Base-by-base conservation (phyloP, 2,797 vertebrate species). In the Eremophila alpestris region DNA sequence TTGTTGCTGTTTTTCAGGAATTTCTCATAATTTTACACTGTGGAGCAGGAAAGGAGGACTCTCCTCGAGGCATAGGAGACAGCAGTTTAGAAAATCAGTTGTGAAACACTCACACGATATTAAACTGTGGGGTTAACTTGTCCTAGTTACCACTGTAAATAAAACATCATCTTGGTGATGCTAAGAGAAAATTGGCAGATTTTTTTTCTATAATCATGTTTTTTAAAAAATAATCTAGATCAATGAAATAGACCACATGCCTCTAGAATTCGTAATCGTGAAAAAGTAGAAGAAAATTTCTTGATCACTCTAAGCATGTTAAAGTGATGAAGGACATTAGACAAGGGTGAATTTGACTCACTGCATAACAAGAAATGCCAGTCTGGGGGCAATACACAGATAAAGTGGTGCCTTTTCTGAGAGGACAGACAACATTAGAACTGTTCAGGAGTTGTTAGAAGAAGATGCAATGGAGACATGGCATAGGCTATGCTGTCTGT, bases 21-120 rank as follows among this genome's bases (percentile, higher is more conserved):
- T 76, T 89, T 64, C 23, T 38, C 8, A 7, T 68, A 6, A 75
- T 65, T 64, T 36, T 58, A n/a, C 19, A 7, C 16, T 46, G 19
- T 17, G 7, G 13, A 77, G 16, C 20, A 48, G 43, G 15, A 76
- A 12, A 54, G 22, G 16, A 84, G 40, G 59, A 19, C 29, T 73
- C 29, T 73, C 3, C 19, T 82, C 12, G 34, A 38, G 10, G 58
- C n/a, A 3, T 27, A 34, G 40, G 48, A 49, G 15, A 48, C 14
- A 58, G 26, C 29, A 48, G 4, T 67, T 89, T 38, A 67, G 65
- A 74, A 83, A 84, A 74, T 43, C 3, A 34, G 12, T 65, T 82
- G 34, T 38, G 30, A 21, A 81, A 56, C 40, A 43, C 7, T 76
- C 9, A 49, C 3, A 11, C 0, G 0, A 5, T 58, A 38, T 51